phyloP scores from a whole-genome alignment of 2,797 vertebrate genomes.

The Pipistrellus pipistrellus region DNA sequence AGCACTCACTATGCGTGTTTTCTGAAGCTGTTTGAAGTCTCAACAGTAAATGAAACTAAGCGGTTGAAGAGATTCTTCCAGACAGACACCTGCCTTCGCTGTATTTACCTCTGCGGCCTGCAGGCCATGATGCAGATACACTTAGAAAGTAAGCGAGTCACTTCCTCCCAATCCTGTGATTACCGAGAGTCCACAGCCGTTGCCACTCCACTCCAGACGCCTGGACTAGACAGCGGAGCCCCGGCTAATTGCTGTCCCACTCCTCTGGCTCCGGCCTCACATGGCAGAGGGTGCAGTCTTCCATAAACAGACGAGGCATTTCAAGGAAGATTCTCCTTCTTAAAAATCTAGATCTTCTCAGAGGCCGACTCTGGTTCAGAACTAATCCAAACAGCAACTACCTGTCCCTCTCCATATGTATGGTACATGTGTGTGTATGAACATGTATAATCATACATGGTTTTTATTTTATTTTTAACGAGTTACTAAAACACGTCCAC shows the following conservation, averaged over 20 bases:
- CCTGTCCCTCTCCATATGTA: too few relatives aligned
- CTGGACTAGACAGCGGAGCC: background rate
- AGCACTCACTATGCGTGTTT: background rate
- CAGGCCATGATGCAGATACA: background rate
- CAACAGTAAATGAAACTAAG: background rate
- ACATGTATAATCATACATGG: background rate
- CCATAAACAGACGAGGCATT: background rate
- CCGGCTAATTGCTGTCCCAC: background rate
- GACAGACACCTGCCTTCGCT: background rate
- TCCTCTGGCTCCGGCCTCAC: background rate
- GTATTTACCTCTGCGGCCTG: conserved; percentile 7
- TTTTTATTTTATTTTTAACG: background rate
- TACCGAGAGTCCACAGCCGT: background rate
- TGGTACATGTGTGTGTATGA: background rate
- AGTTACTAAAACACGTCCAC: background rate
- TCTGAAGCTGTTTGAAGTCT: conserved; percentile 26
- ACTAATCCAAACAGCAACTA: background rate
- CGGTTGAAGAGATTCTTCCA: background rate
- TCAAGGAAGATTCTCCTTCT: background rate
- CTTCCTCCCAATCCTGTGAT: background rate
- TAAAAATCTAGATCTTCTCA: background rate
- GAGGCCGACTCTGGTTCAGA: background rate
- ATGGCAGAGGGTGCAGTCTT: background rate
- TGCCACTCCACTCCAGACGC: background rate
- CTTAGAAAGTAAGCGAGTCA: background rate